These are phyloP conservation scores for Leptopilina boulardi DNA, from an alignment of 1,140 invertebrate species.

Conservation along the genomic window DNA sequence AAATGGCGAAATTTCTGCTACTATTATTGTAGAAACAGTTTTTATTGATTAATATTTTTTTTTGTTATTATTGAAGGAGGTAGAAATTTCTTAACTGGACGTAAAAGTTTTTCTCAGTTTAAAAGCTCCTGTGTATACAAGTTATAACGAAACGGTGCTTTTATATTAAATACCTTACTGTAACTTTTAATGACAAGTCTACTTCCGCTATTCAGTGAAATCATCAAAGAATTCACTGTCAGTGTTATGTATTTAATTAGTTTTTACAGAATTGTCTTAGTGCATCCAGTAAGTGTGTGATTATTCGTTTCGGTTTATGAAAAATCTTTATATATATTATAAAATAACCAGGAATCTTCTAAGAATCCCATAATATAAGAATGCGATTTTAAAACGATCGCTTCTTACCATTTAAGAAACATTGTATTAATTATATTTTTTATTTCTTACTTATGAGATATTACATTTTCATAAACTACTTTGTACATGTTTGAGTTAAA, in stretches of 20 bases:
- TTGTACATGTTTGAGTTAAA: too few species aligned
- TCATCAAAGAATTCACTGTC: conserved; percentile 7
- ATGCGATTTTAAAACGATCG: neutral
- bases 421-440: too few species aligned
- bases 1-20: too few species aligned
- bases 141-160: neutral
- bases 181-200: conserved; percentile 1
- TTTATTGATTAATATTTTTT: too few species aligned
- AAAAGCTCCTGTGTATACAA: neutral
- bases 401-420: too few species aligned
- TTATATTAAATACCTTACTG: neutral
- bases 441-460: too few species aligned
- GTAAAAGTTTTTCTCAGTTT: conserved; percentile 11
- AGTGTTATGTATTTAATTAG: conserved; percentile 1
- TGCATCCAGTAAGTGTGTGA: neutral
- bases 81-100: neutral
- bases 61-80: neutral
- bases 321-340: neutral
- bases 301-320: conserved; percentile 1
- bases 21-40: too few species aligned
- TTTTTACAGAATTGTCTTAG: conserved; percentile 13
- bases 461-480: too few species aligned
- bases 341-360: neutral
- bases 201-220: conserved; percentile 16
- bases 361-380: neutral